phyloP scores from a whole-genome alignment of 2,888 invertebrate species.

The Lissocephala sabroskyi region DNA sequence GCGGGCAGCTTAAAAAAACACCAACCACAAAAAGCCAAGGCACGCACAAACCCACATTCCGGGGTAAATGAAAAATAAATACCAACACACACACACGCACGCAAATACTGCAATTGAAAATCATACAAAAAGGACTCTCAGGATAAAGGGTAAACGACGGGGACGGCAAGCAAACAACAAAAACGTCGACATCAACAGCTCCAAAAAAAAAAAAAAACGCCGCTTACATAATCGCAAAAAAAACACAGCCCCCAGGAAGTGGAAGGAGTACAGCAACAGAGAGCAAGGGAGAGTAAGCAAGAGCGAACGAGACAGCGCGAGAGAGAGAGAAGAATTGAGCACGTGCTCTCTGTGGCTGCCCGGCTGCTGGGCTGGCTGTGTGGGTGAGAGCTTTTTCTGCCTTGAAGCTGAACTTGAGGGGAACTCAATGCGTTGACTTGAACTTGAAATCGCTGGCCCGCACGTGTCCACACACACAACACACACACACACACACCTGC shows the following conservation, averaged over 20 bases:
- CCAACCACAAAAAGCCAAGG: conserved; percentile 22
- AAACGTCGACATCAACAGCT: conserved; percentile 4
- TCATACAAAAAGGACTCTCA: conserved; percentile 15
- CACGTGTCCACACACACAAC: conserved; percentile 38
- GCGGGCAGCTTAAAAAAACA: conserved; percentile 32
- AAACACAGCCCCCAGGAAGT: conserved; percentile 1
- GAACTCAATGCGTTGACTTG: conserved; percentile 59
- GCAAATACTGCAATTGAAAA: conserved; percentile 49
- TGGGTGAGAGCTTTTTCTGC: conserved; percentile 23
- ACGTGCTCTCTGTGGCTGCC: not conserved
- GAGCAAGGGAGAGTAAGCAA: not conserved
- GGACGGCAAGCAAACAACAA: conserved; percentile 2
- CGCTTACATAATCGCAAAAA: conserved; percentile 53
- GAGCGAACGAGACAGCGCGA: not conserved
- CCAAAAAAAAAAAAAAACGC: conserved; percentile 12
- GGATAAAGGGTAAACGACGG: conserved; percentile 7
- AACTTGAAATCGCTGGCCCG: conserved; percentile 42
- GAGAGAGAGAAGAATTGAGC: not conserved
- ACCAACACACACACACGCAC: conserved; percentile 19
- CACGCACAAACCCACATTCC: not conserved
- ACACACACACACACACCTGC: conserved; percentile 15
- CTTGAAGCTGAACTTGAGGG: conserved; percentile 58
- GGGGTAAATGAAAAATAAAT: conserved; percentile 46
- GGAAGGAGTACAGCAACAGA: conserved; percentile 24
- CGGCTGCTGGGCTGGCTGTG: conserved; percentile 1